Evolutionary conservation across 2,113 vertebrate genomes (phyloP), one percentile per base, ranked within the genome.

Genomic region (Neotoma lepida): DNA sequence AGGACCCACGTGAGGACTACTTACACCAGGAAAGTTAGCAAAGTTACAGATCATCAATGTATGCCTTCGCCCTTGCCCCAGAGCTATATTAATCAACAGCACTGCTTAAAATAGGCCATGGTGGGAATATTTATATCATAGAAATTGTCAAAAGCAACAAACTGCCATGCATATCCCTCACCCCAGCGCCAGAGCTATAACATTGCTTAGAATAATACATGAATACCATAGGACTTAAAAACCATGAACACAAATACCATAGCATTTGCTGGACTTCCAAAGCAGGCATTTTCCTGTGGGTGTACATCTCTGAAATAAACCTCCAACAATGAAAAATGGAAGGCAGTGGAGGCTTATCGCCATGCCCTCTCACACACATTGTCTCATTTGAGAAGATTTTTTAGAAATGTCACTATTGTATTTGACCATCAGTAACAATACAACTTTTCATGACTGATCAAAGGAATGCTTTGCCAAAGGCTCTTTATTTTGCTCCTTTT

Each of bases 391-490:
- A 89, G 77, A 88, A 81, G 35, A 12, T 20, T 61, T 81, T 87
- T 93, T 28, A 92, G 92, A 95, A 95, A 96, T 86, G 68, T 35
- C 91, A 70, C 46, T 22, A 28, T 24, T 86, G 63, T 24, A 71
- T 35, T 61, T 63, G 82, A 78, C 66, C 73, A 41, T 71, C 28
- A 90, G 70, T 33, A 94, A 95, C 86, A 88, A 87, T 91, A 56
- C 20, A 58, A 89, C 94, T 90, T 91, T 91, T 87, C 93, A 97
- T 2, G 78, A 78, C 35, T 71, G 41, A 91, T 91, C 76, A 73
- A 95, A 86, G 93, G 89, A 93, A 86, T 2, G 30, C 46, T 90
- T 46, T n/a, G 71, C 82, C 66, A 91, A 89, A 81, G 86, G 28
- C 64, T 92, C 89, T 94, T 64, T 64, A n/a, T 68, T 63, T 77